A percentile compares a stretch with the other conserved stretches of the same genome.
These are phyloP conservation scores for Elanoides forficatus DNA, from an alignment of 2,113 vertebrate genomes.

Conservation along the genomic window DNA sequence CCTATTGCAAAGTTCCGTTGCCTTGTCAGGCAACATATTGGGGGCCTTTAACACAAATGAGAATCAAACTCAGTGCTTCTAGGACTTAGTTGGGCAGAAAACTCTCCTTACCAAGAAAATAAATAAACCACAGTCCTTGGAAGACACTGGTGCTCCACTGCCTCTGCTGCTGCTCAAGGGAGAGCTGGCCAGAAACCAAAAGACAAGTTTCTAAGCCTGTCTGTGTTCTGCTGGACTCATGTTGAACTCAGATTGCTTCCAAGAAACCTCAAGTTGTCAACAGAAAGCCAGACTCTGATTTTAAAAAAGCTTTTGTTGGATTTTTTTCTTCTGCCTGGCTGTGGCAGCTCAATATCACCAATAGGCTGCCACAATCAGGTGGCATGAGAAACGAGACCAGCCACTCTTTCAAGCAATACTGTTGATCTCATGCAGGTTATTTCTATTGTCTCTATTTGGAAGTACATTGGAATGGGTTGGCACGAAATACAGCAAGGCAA, in stretches of 20 bases:
- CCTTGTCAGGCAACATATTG: neutral
- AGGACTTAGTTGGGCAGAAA: neutral
- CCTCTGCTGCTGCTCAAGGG: neutral
- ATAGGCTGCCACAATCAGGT: neutral
- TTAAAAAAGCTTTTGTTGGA: neutral
- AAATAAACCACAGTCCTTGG: neutral
- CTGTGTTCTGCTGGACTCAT: slow-evolving; percentile 10
- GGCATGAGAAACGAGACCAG: neutral
- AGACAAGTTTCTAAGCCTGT: neutral
- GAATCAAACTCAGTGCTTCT: neutral
- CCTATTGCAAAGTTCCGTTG: neutral
- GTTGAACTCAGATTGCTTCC: neutral
- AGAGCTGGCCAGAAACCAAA: neutral
- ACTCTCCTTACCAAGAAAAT: neutral
- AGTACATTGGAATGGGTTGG: neutral
- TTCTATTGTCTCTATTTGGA: neutral
- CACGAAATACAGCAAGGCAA: neutral
- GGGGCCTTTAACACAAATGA: neutral
- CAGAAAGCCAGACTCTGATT: neutral
- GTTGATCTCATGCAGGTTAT: neutral
- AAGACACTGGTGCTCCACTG: neutral
- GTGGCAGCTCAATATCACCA: neutral
- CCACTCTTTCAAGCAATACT: neutral
- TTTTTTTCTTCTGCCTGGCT: neutral
- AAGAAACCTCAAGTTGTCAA: neutral